phyloP scores from a whole-genome alignment of 2,113 vertebrate species.

The Aix galericulata region DNA sequence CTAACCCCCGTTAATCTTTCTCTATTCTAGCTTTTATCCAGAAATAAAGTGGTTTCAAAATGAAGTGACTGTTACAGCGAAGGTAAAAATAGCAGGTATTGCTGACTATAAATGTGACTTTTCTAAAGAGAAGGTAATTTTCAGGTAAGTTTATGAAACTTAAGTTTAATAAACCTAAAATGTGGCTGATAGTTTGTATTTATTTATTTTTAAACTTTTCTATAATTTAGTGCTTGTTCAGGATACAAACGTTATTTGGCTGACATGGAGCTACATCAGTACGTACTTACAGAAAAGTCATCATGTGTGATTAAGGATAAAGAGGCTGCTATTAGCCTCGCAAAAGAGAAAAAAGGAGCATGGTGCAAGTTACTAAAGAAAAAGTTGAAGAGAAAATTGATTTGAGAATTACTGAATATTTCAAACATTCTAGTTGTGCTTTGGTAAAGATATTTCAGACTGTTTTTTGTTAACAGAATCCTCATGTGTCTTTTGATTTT shows the following conservation, averaged over 20 bases:
- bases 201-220: not conserved
- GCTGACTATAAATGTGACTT: constrained; percentile 69
- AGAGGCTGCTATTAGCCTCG: constrained; percentile 67
- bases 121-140: constrained; percentile 69
- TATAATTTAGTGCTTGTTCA: constrained; percentile 68
- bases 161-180: not conserved
- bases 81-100: constrained; percentile 55
- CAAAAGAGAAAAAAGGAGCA: constrained; percentile 53
- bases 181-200: not conserved
- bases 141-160: constrained; percentile 73
- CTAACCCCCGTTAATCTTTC: too few relatives aligned
- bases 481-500: constrained; percentile 76
- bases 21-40: constrained; percentile 73
- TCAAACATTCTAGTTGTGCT: rapidly evolving
- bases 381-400: constrained; percentile 57
- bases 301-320: constrained; percentile 39
- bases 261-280: constrained; percentile 70
- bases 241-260: constrained; percentile 74
- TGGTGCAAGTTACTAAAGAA: constrained; percentile 74
- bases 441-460: not conserved
- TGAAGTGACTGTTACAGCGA: constrained; percentile 63
- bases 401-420: not conserved
- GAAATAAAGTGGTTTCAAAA: constrained; percentile 82
- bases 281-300: constrained; percentile 64
- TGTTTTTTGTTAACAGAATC: constrained; percentile 71